phyloP scores from a whole-genome alignment of 2,888 invertebrate species.

The Aleiodes leptofemur region DNA sequence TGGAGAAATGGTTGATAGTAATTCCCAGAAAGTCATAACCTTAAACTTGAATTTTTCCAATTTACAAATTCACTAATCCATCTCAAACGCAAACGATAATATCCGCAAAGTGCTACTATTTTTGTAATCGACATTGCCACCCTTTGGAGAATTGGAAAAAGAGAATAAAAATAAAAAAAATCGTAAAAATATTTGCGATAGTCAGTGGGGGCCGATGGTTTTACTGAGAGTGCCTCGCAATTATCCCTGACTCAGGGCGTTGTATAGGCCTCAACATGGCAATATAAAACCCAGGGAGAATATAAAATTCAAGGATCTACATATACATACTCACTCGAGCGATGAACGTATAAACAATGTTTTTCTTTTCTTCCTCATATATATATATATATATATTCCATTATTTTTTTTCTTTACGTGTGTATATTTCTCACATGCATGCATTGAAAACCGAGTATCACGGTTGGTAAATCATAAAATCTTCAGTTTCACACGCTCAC shows the following conservation, averaged over 20 bases:
- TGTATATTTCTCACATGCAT: constrained; percentile 36
- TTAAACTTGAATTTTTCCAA: no score
- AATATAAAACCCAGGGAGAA: constrained; percentile 1
- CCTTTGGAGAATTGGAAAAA: no score
- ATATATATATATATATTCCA: constrained; percentile 35
- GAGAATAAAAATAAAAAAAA: constrained; percentile 41
- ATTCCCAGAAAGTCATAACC: no score
- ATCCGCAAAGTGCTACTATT: no score
- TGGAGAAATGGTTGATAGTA: no score
- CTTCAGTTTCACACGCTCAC: constrained; percentile 69
- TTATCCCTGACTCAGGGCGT: constrained; percentile 41
- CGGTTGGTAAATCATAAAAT: constrained; percentile 68
- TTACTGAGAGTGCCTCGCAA: constrained; percentile 47
- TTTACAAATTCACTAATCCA: no score
- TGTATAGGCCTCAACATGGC: constrained; percentile 29
- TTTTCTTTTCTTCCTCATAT: constrained; percentile 1
- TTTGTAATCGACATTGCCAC: no score
- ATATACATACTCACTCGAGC: constrained; percentile 35
- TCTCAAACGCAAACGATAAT: no score
- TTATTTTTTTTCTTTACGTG: no score
- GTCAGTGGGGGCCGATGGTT: constrained; percentile 46
- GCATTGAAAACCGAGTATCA: constrained; percentile 46
- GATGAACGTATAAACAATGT: constrained; percentile 1
- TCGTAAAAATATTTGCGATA: constrained; percentile 52
- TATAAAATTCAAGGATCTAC: constrained; percentile 51